These are phyloP conservation scores for Eurosta solidaginis DNA, from an alignment of 1,140 invertebrate species.

Conservation along the genomic window DNA sequence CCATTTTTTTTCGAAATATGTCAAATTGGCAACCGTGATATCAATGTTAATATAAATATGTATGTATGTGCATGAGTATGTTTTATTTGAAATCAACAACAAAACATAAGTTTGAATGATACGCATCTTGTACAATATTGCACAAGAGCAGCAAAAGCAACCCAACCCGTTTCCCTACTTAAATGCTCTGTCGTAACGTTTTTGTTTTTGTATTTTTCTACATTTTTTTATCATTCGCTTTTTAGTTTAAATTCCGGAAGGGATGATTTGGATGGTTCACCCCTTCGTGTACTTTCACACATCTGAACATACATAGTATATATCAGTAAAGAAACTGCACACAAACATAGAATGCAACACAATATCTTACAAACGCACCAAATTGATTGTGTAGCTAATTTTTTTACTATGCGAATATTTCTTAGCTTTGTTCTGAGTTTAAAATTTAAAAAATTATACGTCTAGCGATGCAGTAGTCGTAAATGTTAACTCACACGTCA, in stretches of 20 bases:
- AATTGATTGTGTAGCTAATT: not conserved
- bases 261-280: conserved; percentile 33
- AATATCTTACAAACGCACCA: conserved; percentile 4
- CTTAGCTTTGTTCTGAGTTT: not conserved
- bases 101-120: not conserved
- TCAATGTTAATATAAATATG: not conserved
- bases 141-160: conserved; percentile 32
- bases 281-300: not conserved
- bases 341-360: not conserved
- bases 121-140: conserved; percentile 13
- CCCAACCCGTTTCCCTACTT: conserved; percentile 26
- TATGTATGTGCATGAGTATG: not conserved
- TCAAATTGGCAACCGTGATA: too few species aligned
- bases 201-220: too few species aligned
- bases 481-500: conserved; percentile 20
- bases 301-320: too few species aligned
- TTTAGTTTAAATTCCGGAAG: conserved; percentile 33
- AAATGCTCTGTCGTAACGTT: not conserved
- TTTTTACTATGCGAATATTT: not conserved
- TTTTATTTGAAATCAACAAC: not conserved
- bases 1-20: too few species aligned
- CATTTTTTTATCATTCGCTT: not conserved
- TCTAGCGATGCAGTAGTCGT: not conserved
- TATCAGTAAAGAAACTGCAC: too few species aligned
- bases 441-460: not conserved